These are phyloP conservation scores for Dipodomys spectabilis DNA, from an alignment of 2,113 vertebrate species.

Conservation along the genomic window DNA sequence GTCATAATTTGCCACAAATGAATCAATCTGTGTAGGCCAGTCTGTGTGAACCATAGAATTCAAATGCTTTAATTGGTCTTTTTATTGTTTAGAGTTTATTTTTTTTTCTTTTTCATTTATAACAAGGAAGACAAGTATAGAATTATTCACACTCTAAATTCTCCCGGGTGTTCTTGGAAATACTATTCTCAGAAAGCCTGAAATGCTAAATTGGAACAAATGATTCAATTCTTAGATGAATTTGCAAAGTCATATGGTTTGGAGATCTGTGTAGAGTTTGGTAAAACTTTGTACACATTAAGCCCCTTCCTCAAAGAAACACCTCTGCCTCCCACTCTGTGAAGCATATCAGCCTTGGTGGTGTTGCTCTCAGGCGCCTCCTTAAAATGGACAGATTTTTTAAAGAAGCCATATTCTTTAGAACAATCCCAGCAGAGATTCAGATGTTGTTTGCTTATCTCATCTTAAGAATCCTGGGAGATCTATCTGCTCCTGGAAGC, in stretches of 20 bases:
- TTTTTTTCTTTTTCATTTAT: conserved; percentile 41
- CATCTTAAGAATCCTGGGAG: conserved; percentile 82
- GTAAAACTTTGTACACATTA: conserved; percentile 44
- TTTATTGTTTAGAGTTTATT: conserved; percentile 37
- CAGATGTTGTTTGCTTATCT: conserved; percentile 66
- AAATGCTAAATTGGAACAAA: conserved; percentile 65
- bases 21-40: conserved; percentile 58
- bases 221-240: conserved; percentile 69
- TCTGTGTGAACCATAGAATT: conserved; percentile 40
- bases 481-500: conserved; percentile 78
- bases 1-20: conserved; percentile 55
- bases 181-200: conserved; percentile 73
- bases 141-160: conserved; percentile 61
- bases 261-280: conserved; percentile 54
- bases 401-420: conserved; percentile 31
- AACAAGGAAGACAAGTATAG: conserved; percentile 43
- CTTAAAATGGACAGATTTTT: neutral
- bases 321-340: neutral
- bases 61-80: conserved; percentile 66
- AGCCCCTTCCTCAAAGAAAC: conserved; percentile 27
- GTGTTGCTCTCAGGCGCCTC: conserved; percentile 1
- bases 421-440: conserved; percentile 64
- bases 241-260: conserved; percentile 59
- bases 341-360: neutral
- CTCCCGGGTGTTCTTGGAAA: conserved; percentile 69